Evolutionary conservation across 2,888 invertebrate genomes (phyloP).

Genomic region (Drepana falcataria): DNA sequence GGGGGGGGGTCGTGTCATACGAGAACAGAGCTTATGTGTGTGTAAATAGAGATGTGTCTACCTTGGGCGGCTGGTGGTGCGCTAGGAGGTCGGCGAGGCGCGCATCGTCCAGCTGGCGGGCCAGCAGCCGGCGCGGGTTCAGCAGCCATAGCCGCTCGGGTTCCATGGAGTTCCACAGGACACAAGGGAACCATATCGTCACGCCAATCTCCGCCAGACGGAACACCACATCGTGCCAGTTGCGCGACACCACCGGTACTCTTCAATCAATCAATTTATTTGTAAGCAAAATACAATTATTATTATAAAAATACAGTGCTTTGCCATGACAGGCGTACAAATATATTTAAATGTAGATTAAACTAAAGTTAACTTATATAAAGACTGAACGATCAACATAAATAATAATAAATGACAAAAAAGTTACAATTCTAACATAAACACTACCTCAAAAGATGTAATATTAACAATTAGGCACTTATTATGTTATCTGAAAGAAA

Average conservation of each 20-base stretch:
- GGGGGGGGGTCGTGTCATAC: no score
- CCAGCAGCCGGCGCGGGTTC: constrained; percentile 92
- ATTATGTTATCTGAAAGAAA: no score
- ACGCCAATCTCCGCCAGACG: constrained; percentile 95
- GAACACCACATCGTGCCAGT: constrained; percentile 95
- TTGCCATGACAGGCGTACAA: no score
- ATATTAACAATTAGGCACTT: no score
- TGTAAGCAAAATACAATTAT: neutral
- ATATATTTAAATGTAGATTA: neutral
- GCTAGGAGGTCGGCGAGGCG: constrained; percentile 63
- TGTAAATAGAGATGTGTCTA: no score
- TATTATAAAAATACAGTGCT: neutral
- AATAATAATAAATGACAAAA: no score
- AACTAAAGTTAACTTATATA: no score
- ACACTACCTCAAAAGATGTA: no score
- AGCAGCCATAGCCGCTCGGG: constrained; percentile 96
- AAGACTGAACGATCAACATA: no score
- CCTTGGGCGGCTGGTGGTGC: constrained; percentile 50
- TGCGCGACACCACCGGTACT: constrained; percentile 92
- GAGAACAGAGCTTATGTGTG: no score
- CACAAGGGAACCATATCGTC: constrained; percentile 96
- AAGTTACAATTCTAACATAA: no score
- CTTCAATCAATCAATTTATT: no score
- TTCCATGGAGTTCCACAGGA: constrained; percentile 96
- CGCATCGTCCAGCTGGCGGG: constrained; percentile 80